Conservation (phyloP, 2,113 vertebrate genomes). For the Ursus arctos region DNA sequence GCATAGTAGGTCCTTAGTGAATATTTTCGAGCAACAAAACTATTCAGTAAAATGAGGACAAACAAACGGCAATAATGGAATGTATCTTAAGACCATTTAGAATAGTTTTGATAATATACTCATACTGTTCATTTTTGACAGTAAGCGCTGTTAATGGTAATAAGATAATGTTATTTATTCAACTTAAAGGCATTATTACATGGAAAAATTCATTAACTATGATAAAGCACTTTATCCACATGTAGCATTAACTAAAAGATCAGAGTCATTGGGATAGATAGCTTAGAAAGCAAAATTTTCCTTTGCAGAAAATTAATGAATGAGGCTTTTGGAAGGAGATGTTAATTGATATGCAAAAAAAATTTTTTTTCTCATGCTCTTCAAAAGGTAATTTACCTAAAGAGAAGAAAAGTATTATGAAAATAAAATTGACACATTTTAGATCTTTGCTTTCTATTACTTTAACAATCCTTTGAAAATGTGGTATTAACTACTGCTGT, state of each 20-base stretch:
- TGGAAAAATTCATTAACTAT: slow-evolving; percentile 37
- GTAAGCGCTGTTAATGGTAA: not conserved
- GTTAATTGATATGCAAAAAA: slow-evolving; percentile 8
- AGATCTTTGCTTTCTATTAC: not conserved
- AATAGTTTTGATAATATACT: not conserved
- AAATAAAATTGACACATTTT: not conserved
- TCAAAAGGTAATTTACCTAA: slow-evolving; percentile 39
- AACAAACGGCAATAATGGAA: not conserved
- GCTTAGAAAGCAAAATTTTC: not conserved
- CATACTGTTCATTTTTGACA: not conserved
- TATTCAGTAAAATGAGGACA: slow-evolving; percentile 42
- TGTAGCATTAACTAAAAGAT: slow-evolving; percentile 34
- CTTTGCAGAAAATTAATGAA: slow-evolving; percentile 55
- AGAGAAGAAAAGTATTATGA: not conserved
- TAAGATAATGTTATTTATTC: slow-evolving; percentile 40
- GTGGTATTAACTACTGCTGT: not conserved
- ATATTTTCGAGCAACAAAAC: slow-evolving; percentile 18
- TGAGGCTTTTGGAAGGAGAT: not conserved
- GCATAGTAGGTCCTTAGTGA: not conserved
- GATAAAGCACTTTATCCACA: slow-evolving; percentile 49
- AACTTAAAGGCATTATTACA: slow-evolving; percentile 31
- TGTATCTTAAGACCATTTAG: slow-evolving; percentile 14
- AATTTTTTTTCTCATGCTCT: not conserved
- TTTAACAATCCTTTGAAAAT: slow-evolving; percentile 29
- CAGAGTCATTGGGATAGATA: not conserved